These are phyloP conservation scores for Onchidella celtica DNA, from an alignment of 2,888 invertebrate genomes.

Conservation along the genomic window DNA sequence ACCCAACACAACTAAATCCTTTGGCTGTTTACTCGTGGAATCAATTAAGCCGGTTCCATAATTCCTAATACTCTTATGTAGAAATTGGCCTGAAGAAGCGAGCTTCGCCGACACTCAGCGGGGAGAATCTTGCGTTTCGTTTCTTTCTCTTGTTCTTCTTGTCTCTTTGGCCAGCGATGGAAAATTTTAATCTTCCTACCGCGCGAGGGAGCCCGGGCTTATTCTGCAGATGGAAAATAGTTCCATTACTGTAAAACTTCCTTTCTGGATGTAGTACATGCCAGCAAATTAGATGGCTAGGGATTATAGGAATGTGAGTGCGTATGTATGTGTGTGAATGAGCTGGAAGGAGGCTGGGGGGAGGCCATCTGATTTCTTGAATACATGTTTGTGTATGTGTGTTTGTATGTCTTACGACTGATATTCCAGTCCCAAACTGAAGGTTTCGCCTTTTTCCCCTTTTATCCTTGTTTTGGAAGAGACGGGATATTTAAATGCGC, in stretches of 20 bases:
- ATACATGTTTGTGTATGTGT: too few species aligned
- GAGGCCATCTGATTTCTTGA: too few species aligned
- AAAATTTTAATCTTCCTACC: conserved; percentile 36
- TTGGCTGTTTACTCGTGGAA: conserved; percentile 43
- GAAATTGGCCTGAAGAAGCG: conserved; percentile 6
- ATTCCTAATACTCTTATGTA: conserved; percentile 33
- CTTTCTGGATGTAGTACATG: too few species aligned
- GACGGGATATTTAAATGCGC: too few species aligned
- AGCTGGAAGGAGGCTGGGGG: too few species aligned
- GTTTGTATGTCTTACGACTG: too few species aligned
- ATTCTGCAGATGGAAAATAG: neutral
- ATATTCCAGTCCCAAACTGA: too few species aligned
- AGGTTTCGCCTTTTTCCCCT: too few species aligned
- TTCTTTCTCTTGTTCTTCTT: neutral
- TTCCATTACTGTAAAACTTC: neutral
- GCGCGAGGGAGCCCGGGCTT: neutral
- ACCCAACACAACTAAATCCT: conserved; percentile 34
- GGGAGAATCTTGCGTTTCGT: conserved; percentile 28
- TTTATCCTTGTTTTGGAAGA: too few species aligned
- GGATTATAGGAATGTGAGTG: too few species aligned
- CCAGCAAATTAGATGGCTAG: too few species aligned
- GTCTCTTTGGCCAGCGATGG: neutral
- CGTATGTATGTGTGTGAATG: too few species aligned
- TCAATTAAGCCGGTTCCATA: conserved; percentile 31
- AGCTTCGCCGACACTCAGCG: neutral